These are phyloP conservation scores for Pararge aegeria DNA, from an alignment of 1,140 invertebrate genomes.

Conservation along the genomic window DNA sequence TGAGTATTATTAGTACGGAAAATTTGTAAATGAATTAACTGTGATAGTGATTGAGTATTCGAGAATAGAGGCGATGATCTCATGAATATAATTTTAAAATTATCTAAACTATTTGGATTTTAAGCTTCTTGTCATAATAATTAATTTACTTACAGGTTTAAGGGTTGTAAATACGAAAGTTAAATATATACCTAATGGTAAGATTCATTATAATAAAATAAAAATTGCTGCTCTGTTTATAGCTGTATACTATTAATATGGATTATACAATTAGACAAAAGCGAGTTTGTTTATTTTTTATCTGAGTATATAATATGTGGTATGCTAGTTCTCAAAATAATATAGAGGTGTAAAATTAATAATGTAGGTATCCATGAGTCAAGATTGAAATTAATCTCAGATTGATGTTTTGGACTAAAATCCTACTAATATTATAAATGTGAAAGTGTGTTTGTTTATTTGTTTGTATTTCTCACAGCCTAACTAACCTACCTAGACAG, in stretches of 20 bases:
- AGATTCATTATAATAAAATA: constrained; percentile 12
- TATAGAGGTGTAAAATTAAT: no score
- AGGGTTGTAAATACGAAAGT: constrained; percentile 46
- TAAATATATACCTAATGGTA: background rate
- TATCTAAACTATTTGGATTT: constrained; percentile 22
- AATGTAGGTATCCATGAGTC: no score
- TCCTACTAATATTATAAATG: no score
- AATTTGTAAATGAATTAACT: constrained; percentile 57
- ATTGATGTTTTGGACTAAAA: no score
- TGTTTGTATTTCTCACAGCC: no score
- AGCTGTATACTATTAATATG: constrained; percentile 34
- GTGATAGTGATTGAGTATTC: constrained; percentile 50
- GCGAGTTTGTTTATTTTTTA: background rate
- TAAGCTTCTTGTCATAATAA: constrained; percentile 21
- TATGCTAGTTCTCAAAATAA: no score
- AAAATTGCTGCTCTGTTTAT: constrained; percentile 52
- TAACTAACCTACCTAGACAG: no score
- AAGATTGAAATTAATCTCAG: no score
- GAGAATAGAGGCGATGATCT: constrained; percentile 39
- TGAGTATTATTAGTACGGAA: constrained; percentile 33
- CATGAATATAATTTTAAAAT: constrained; percentile 26
- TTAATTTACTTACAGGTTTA: constrained; percentile 16
- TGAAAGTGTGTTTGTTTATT: no score
- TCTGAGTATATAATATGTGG: no score
- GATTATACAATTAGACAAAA: constrained; percentile 19